Evolutionary conservation across 2,888 invertebrate species (phyloP), one percentile per base, ranked within the genome.

Genomic region (Petrolisthes manimaculis): DNA sequence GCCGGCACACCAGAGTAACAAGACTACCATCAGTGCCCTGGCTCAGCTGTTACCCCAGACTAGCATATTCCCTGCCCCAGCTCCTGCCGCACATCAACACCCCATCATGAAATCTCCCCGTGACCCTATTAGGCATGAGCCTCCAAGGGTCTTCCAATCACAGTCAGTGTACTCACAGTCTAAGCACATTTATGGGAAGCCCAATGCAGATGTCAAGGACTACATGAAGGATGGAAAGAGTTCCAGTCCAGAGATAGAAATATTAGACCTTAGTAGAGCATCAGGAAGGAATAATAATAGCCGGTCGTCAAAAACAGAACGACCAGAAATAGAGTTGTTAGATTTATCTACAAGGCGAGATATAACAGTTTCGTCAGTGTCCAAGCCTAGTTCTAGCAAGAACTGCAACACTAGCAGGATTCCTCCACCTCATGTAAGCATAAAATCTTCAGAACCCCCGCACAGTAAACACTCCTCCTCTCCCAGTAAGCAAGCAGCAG

Each of bases 11-110:
- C 91, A 91, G 83, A 88, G 88, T 69, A 91, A 88, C 80, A 91
- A 91, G 84, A 90, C 90, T 81, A 91, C 91, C n/a, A 91, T 91
- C 67, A 91, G 89, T 79, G 91, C 91, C 8, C 82, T 91, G 78
- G 91, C 91, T 37, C 89, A 89, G 75, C 86, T 91, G 37, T 83
- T 91, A 21, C 91, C 91, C 54, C 91, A 91, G 53, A 91, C 91
- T n/a, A 89, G 88, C 61, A 91, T 91, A 71, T 91, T 91, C 79
- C 91, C 91, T 51, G 91, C 91, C 9, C 89, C 90, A 8, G 90
- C 89, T 56, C 91, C 91, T 2, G 89, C 89, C 55, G 91, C 91
- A 14, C 91, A 91, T 79, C 91, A 91, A 69, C 86, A 71, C 80
- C 79, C 77, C 54, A 37, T 84, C 37, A 77, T 83, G 24, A 91